Conservation (phyloP, 2,113 vertebrate genomes). For the Romanogobio albipinnatus region DNA sequence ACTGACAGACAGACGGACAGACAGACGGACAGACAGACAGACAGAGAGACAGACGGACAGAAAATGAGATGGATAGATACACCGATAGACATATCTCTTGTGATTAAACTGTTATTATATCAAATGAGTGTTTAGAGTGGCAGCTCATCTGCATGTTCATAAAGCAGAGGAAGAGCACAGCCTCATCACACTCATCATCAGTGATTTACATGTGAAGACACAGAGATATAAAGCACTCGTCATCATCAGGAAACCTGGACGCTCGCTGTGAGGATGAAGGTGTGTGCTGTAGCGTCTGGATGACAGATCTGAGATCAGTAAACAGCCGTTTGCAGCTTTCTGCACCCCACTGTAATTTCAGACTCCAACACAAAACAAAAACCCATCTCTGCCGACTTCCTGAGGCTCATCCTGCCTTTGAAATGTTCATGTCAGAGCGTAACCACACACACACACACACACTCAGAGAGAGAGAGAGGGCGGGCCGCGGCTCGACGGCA, state of each 20-base stretch:
- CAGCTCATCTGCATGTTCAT: neutral
- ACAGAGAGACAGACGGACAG: neutral
- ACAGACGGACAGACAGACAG: neutral
- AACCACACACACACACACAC: constrained; percentile 46
- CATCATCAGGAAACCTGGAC: neutral
- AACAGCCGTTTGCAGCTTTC: constrained; percentile 45
- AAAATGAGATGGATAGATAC: too few species aligned
- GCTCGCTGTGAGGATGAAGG: neutral
- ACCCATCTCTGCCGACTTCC: constrained; percentile 48
- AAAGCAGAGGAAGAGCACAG: neutral
- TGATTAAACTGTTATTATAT: neutral
- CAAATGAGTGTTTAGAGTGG: neutral
- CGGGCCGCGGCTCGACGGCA: neutral
- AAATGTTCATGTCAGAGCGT: constrained; percentile 38
- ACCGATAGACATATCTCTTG: neutral
- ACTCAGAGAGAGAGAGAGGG: constrained; percentile 27
- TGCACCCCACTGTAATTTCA: constrained; percentile 51
- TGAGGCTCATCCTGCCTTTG: constrained; percentile 50
- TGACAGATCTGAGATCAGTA: constrained; percentile 32
- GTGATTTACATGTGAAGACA: neutral
- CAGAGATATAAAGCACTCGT: neutral
- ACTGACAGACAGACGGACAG: too few species aligned
- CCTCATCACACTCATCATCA: neutral
- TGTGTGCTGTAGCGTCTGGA: neutral
- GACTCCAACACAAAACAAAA: constrained; percentile 51